A percentile compares a stretch with the other conserved stretches of the same genome.
These are phyloP conservation scores for Octodonta nipae DNA, from an alignment of 2,888 invertebrate genomes.

Conservation along the genomic window DNA sequence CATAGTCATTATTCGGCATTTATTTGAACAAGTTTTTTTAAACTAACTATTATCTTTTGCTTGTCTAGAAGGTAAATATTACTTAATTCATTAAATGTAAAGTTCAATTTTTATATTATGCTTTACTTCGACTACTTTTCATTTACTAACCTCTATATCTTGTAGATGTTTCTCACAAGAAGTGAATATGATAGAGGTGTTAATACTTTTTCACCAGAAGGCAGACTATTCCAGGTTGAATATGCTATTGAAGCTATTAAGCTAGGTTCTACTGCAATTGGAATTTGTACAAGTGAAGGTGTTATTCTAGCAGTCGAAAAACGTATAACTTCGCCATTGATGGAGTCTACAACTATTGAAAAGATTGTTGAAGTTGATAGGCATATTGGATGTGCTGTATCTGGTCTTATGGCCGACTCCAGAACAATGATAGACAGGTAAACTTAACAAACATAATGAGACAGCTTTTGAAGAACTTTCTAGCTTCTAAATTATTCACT, in stretches of 20 bases:
- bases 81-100: too few species aligned
- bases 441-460: too few species aligned
- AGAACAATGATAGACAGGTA: constrained; percentile 42
- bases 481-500: too few species aligned
- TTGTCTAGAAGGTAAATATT: too few species aligned
- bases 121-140: too few species aligned
- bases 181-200: constrained; percentile 99
- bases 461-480: too few species aligned
- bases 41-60: too few species aligned
- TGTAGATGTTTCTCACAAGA: constrained; percentile 98
- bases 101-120: too few species aligned
- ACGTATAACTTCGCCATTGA: constrained; percentile 88
- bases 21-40: too few species aligned
- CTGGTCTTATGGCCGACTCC: constrained; percentile 96
- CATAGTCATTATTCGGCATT: too few species aligned
- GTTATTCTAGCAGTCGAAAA: constrained; percentile 96
- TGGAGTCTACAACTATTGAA: constrained; percentile 94
- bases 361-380: constrained; percentile 97
- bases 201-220: constrained; percentile 99
- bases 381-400: constrained; percentile 94
- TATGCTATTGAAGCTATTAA: constrained; percentile 99
- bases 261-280: constrained; percentile 96
- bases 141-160: too few species aligned
- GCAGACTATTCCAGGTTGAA: constrained; percentile 95
- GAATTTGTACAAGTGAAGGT: constrained; percentile 90